Conservation (phyloP, 2,113 vertebrate genomes). For the Mormyrus lacerda region DNA sequence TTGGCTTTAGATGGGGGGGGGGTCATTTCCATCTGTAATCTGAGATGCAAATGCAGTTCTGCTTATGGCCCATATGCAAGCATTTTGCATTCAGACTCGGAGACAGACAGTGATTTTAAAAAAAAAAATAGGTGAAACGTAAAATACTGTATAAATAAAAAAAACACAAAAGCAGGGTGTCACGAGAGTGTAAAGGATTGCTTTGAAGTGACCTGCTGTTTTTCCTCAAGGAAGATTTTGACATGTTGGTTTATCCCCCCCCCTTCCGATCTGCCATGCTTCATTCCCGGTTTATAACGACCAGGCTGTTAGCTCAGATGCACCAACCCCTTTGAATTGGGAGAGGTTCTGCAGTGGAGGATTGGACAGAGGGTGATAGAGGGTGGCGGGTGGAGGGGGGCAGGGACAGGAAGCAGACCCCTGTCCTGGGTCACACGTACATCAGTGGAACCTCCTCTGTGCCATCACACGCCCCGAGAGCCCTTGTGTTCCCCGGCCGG, state of each 20-base stretch:
- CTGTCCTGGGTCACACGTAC: not conserved
- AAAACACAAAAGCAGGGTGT: not conserved
- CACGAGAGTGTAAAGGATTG: not conserved
- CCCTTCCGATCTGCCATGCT: not conserved
- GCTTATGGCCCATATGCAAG: not conserved
- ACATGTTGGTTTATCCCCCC: not conserved
- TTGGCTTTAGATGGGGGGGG: not conserved
- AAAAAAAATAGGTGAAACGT: not conserved
- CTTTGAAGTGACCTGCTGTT: not conserved
- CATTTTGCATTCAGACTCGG: not conserved
- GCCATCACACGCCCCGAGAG: not conserved
- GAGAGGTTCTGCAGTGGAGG: not conserved
- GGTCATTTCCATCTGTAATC: not conserved
- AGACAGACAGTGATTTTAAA: not conserved
- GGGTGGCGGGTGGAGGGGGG: not conserved
- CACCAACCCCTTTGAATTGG: not conserved
- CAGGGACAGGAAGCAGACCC: not conserved
- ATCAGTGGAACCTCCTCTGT: not conserved
- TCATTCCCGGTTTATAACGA: not conserved
- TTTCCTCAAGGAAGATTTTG: not conserved
- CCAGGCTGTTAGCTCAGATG: not conserved
- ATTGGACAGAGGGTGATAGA: not conserved
- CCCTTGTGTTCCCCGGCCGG: not conserved
- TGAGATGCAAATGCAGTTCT: not conserved
- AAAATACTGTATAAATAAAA: not conserved